A percentile compares a stretch with the other conserved stretches of the same genome.
These are phyloP conservation scores for Cyclina sinensis DNA, from an alignment of 1,140 invertebrate species.

Conservation along the genomic window DNA sequence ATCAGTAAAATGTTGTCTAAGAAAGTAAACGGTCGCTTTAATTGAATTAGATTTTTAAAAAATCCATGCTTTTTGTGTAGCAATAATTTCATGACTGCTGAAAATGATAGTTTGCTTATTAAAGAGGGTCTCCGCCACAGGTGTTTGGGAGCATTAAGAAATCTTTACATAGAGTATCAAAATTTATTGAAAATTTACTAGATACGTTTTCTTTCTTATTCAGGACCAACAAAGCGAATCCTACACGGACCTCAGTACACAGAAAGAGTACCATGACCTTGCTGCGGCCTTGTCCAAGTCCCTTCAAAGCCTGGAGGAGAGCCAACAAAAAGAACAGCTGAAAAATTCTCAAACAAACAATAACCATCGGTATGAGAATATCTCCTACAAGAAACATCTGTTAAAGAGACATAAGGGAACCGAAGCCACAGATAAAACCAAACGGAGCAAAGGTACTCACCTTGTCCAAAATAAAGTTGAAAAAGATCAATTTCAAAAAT, in stretches of 20 bases:
- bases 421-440: not conserved
- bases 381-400: conserved; percentile 56
- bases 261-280: conserved; percentile 1
- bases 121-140: too few relatives aligned
- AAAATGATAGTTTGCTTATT: too few relatives aligned
- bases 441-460: conserved; percentile 2
- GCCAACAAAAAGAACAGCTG: not conserved
- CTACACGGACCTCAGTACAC: conserved; percentile 18
- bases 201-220: too few relatives aligned
- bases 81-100: too few relatives aligned
- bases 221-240: conserved; percentile 50
- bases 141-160: too few relatives aligned
- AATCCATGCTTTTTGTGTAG: too few relatives aligned
- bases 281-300: conserved; percentile 24
- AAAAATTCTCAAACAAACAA: not conserved
- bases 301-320: conserved; percentile 33
- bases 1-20: too few relatives aligned
- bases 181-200: too few relatives aligned
- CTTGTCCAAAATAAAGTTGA: not conserved
- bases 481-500: not conserved
- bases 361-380: conserved; percentile 44
- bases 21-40: too few relatives aligned
- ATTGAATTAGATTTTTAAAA: too few relatives aligned
- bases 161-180: too few relatives aligned
- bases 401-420: conserved; percentile 4